Evolutionary conservation across 1,140 invertebrate genomes (phyloP).

Genomic region (Aphis craccivora): DNA sequence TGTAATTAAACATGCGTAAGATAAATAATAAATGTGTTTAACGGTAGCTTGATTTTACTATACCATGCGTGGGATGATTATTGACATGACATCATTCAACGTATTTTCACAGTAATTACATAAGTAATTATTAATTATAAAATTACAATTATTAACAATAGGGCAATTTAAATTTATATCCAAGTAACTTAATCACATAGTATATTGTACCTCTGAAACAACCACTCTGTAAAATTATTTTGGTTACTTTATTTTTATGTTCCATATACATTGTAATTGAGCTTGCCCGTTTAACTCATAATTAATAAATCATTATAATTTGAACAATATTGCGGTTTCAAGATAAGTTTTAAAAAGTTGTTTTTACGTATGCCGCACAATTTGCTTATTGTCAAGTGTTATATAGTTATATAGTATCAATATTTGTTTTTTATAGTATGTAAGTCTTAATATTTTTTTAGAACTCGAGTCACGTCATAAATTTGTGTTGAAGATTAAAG

Average conservation of each 20-base stretch:
- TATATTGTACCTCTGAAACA: too few relatives aligned
- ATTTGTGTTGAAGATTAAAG: conserved; percentile 78
- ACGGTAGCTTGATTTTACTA: background rate
- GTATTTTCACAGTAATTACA: background rate
- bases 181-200: too few relatives aligned
- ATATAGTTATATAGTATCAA: too few relatives aligned
- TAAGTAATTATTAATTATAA: background rate
- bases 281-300: too few relatives aligned
- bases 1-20: background rate
- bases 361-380: background rate
- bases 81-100: background rate
- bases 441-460: conserved; percentile 62
- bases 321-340: background rate
- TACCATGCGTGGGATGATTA: background rate
- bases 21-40: background rate
- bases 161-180: too few relatives aligned
- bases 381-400: background rate
- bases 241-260: too few relatives aligned
- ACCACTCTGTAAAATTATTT: too few relatives aligned
- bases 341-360: background rate
- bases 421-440: background rate
- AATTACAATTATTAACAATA: background rate
- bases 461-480: conserved; percentile 80
- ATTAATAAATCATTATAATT: background rate
- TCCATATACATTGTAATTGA: too few relatives aligned